Evolutionary conservation across 2,113 vertebrate species (phyloP).

Genomic region (Proterorhinus semilunaris): DNA sequence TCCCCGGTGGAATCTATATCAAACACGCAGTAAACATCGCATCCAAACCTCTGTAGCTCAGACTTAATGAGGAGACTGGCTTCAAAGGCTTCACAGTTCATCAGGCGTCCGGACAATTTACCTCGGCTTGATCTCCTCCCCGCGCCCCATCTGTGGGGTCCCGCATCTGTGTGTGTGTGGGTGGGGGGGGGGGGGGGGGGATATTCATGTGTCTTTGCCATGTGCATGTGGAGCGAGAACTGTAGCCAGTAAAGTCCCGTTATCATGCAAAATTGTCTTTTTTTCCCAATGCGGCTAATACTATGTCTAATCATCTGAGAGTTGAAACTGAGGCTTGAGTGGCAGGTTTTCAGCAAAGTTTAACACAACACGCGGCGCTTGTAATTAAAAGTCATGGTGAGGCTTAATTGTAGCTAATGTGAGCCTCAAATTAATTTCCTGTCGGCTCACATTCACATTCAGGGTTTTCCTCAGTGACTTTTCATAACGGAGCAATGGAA

Average conservation of each 20-base stretch:
- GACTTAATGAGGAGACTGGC: slow-evolving; percentile 42
- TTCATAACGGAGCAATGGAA: not conserved
- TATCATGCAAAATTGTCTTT: too few relatives aligned
- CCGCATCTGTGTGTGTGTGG: not conserved
- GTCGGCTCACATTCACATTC: slow-evolving; percentile 29
- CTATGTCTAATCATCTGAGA: slow-evolving; percentile 6
- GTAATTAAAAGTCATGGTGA: slow-evolving; percentile 55
- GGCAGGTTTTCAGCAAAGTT: not conserved
- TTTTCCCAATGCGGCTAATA: not conserved
- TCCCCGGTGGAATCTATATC: slow-evolving; percentile 26
- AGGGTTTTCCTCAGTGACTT: slow-evolving; percentile 11
- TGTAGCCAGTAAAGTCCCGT: too few relatives aligned
- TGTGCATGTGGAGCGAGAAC: too few relatives aligned
- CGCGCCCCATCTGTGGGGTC: slow-evolving; percentile 12
- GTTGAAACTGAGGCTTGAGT: not conserved
- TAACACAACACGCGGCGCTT: slow-evolving; percentile 31
- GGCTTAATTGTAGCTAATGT: slow-evolving; percentile 66
- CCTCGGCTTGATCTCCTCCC: slow-evolving; percentile 29
- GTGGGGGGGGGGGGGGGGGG: not conserved
- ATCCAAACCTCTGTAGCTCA: slow-evolving; percentile 17
- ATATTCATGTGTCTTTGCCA: too few relatives aligned
- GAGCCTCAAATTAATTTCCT: slow-evolving; percentile 36
- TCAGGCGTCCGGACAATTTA: slow-evolving; percentile 34
- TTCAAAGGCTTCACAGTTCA: slow-evolving; percentile 39
- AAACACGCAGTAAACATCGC: slow-evolving; percentile 36